These are phyloP conservation scores for Neolamprologus sp. DNA, from an alignment of 2,113 vertebrate genomes.

Conservation along the genomic window DNA sequence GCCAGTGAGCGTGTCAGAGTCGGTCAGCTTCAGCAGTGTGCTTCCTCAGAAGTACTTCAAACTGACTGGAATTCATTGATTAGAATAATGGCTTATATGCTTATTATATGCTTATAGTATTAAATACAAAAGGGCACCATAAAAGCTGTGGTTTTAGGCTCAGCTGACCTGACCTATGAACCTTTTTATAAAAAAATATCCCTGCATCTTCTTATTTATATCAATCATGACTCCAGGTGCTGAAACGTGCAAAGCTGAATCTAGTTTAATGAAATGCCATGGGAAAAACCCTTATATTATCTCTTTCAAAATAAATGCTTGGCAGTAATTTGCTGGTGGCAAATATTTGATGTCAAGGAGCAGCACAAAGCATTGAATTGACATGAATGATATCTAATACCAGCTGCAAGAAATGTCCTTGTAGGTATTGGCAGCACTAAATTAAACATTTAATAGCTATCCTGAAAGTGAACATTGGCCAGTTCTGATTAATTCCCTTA, in stretches of 20 bases:
- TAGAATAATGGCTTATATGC: not conserved
- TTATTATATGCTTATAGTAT: not conserved
- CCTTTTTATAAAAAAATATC: not conserved
- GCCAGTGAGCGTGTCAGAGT: not conserved
- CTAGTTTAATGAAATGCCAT: not conserved
- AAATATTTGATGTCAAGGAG: not conserved
- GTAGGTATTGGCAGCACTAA: not conserved
- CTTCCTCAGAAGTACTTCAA: not conserved
- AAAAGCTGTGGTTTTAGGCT: not conserved
- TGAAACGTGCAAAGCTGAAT: not conserved
- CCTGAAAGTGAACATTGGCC: not conserved
- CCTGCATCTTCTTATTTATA: not conserved
- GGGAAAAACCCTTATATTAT: not conserved
- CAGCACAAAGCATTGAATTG: not conserved
- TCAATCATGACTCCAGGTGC: not conserved
- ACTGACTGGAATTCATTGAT: not conserved
- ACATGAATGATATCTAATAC: not conserved
- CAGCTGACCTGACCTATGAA: not conserved
- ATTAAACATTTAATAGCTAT: not conserved
- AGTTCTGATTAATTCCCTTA: not conserved
- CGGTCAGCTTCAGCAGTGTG: not conserved
- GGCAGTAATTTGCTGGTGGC: not conserved
- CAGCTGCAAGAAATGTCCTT: fast-evolving
- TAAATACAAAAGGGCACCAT: not conserved
- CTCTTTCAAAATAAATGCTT: not conserved